These are phyloP conservation scores for Lithophane leautieri DNA, from an alignment of 2,888 invertebrate species.

Conservation along the genomic window DNA sequence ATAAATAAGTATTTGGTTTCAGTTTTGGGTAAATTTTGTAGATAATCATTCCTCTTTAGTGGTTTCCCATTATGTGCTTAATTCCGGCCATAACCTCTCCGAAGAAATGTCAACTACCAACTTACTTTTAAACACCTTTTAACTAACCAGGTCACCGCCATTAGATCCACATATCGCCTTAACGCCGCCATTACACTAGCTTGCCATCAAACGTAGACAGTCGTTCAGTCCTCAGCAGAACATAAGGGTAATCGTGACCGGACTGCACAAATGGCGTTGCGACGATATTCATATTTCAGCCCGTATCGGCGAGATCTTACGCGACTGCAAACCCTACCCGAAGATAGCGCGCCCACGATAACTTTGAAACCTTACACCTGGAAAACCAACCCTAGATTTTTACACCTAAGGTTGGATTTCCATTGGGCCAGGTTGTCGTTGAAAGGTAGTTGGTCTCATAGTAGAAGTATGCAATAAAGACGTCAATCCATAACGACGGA, in stretches of 20 bases:
- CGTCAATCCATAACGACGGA: conserved; percentile 81
- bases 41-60: neutral
- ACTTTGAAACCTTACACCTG: conserved; percentile 20
- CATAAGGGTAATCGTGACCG: conserved; percentile 76
- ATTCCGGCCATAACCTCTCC: neutral
- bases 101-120: conserved; percentile 5
- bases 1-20: too few species aligned
- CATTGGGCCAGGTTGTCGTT: conserved; percentile 37
- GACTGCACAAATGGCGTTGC: conserved; percentile 72
- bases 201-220: conserved; percentile 56
- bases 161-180: conserved; percentile 40
- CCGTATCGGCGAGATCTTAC: conserved; percentile 76
- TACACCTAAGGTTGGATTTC: conserved; percentile 42
- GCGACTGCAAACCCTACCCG: conserved; percentile 68
- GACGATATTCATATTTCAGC: conserved; percentile 83
- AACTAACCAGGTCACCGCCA: conserved; percentile 44
- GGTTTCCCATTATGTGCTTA: neutral
- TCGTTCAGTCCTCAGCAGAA: conserved; percentile 59
- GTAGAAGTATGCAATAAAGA: conserved; percentile 82
- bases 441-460: conserved; percentile 68
- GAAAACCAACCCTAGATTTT: conserved; percentile 35
- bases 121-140: conserved; percentile 28
- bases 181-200: conserved; percentile 53
- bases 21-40: too few species aligned
- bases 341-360: conserved; percentile 58